Percentiles rank a stretch among this genome's conserved stretches.
Conservation (phyloP, 2,888 invertebrate genomes). For the Ischnus inquisitorius region DNA sequence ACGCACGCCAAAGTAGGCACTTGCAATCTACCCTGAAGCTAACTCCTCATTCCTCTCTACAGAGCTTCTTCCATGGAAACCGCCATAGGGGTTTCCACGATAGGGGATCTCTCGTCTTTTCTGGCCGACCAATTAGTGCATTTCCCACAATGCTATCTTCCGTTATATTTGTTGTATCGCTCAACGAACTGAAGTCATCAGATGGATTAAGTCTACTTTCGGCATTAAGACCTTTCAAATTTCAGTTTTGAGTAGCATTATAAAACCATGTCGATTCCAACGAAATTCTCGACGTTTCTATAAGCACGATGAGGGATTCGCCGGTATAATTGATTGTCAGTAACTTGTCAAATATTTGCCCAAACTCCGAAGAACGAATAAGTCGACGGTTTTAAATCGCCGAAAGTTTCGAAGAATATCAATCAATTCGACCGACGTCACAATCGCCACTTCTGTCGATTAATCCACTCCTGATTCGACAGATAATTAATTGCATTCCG, state of each 20-base stretch:
- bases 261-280: not conserved
- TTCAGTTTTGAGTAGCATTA: conserved; percentile 10
- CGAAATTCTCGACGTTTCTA: not conserved
- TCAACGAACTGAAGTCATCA: conserved; percentile 8
- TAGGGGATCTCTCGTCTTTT: conserved; percentile 68
- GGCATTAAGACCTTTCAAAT: conserved; percentile 2
- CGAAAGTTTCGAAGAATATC: conserved; percentile 18
- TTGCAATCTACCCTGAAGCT: conserved; percentile 68
- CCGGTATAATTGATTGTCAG: conserved; percentile 6
- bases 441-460: not conserved
- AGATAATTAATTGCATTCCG: conserved; percentile 44
- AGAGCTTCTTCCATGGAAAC: conserved; percentile 47
- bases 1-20: conserved; percentile 63
- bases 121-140: conserved; percentile 71
- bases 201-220: conserved; percentile 41
- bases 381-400: conserved; percentile 10
- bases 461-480: conserved; percentile 1
- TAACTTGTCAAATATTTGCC: not conserved
- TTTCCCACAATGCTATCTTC: conserved; percentile 41
- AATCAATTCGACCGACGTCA: not conserved
- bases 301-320: not conserved
- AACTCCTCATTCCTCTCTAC: conserved; percentile 44
- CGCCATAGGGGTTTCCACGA: conserved; percentile 63
- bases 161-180: not conserved
- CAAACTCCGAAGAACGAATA: not conserved